Percentiles rank a stretch among this genome's conserved stretches.
Conservation (phyloP, 2,113 vertebrate species). For the Nematolebias whitei region DNA sequence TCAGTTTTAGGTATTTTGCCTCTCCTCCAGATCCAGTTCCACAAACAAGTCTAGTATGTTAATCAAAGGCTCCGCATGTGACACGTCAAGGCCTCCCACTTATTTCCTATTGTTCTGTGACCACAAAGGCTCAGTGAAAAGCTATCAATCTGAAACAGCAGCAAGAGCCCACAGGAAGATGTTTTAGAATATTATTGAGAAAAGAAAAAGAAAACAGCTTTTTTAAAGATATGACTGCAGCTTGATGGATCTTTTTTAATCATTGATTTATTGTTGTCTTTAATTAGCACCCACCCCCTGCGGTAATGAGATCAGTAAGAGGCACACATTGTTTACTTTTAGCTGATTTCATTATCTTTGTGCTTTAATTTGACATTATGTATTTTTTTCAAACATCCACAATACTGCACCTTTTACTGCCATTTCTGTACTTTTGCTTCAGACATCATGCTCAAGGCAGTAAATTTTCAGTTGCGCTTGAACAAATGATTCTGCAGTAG, state of each 20-base stretch:
- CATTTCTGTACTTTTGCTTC: too few relatives aligned
- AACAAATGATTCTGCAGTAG: conserved; percentile 45
- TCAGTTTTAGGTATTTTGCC: conserved; percentile 51
- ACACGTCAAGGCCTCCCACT: conserved; percentile 77
- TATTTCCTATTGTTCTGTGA: conserved; percentile 77
- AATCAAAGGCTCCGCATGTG: conserved; percentile 81
- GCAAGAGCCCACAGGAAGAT: conserved; percentile 63
- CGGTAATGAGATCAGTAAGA: conserved; percentile 45
- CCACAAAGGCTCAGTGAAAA: conserved; percentile 77
- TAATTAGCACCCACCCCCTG: conserved; percentile 4
- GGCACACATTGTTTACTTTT: conserved; percentile 41
- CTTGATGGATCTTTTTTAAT: background rate
- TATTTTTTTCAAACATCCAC: background rate
- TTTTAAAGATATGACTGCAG: too few relatives aligned
- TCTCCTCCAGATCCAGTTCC: conserved; percentile 66
- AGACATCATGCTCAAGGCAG: conserved; percentile 2
- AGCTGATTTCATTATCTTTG: conserved; percentile 51
- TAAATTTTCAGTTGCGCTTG: conserved; percentile 19
- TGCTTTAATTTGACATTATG: conserved; percentile 36
- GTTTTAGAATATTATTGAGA: background rate
- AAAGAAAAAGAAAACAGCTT: background rate
- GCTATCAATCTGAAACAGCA: conserved; percentile 72
- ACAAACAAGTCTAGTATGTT: conserved; percentile 76
- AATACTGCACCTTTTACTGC: too few relatives aligned
- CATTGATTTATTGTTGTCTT: conserved; percentile 1